Evolutionary conservation across 2,888 invertebrate species (phyloP).

Genomic region (Polietes domitor): DNA sequence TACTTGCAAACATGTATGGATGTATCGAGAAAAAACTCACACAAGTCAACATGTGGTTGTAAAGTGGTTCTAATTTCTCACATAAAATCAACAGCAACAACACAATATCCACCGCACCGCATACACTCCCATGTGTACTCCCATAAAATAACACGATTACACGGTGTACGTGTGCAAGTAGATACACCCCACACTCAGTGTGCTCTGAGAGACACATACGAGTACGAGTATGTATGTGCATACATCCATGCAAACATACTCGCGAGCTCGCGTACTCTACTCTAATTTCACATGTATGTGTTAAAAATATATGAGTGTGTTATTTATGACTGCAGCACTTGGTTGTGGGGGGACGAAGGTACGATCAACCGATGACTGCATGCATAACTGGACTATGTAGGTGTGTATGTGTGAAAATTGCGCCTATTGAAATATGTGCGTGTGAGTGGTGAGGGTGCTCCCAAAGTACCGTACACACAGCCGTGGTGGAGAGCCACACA

Average conservation of each 20-base stretch:
- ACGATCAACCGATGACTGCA: background rate
- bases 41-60: constrained; percentile 75
- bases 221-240: too few species aligned
- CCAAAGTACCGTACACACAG: constrained; percentile 24
- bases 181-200: background rate
- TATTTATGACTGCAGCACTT: constrained; percentile 19
- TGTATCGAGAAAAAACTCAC: too few species aligned
- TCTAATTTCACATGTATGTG: constrained; percentile 48
- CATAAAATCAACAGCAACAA: constrained; percentile 7
- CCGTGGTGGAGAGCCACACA: background rate
- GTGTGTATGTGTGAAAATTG: constrained; percentile 39
- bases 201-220: background rate
- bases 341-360: background rate
- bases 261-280: background rate
- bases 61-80: constrained; percentile 74
- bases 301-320: constrained; percentile 28
- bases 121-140: constrained; percentile 21
- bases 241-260: background rate
- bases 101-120: constrained; percentile 1
- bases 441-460: constrained; percentile 13
- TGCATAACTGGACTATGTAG: constrained; percentile 41
- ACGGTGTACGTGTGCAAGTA: background rate
- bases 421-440: constrained; percentile 12
- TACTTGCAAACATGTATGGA: background rate
- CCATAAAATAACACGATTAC: background rate